These are phyloP conservation scores for Dastarcus helophoroides DNA, from an alignment of 2,888 invertebrate species.

Conservation along the genomic window DNA sequence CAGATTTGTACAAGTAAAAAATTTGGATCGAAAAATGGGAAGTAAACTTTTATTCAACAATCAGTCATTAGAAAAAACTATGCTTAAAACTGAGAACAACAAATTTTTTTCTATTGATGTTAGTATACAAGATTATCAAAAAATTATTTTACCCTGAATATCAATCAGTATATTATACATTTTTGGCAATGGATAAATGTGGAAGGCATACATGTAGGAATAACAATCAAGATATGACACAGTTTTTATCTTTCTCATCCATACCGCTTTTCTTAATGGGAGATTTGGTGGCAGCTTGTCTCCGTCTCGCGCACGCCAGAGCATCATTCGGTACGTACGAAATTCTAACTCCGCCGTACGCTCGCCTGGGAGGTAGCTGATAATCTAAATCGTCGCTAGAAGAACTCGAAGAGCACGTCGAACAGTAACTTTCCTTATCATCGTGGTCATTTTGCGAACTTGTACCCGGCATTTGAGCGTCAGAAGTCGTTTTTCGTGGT, in stretches of 20 bases:
- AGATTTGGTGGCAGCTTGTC: conserved; percentile 41
- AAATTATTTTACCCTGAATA: conserved; percentile 12
- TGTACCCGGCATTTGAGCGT: conserved; percentile 26
- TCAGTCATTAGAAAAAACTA: too few species aligned
- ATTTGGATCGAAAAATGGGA: too few species aligned
- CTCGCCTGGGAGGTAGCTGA: conserved; percentile 69
- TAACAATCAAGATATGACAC: conserved; percentile 69
- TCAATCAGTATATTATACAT: conserved; percentile 11
- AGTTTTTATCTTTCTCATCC: conserved; percentile 65
- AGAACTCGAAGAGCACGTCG: conserved; percentile 77
- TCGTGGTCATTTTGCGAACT: conserved; percentile 39
- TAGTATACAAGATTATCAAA: too few species aligned
- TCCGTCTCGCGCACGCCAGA: conserved; percentile 66
- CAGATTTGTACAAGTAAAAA: too few species aligned
- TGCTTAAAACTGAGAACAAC: too few species aligned
- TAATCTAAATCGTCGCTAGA: conserved; percentile 83
- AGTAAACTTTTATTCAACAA: too few species aligned
- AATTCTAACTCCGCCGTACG: conserved; percentile 79
- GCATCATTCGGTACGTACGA: conserved; percentile 91
- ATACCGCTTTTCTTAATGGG: conserved; percentile 31
- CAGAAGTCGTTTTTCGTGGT: conserved; percentile 29
- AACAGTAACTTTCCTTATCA: conserved; percentile 71
- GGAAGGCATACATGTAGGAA: conserved; percentile 16
- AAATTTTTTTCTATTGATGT: too few species aligned
- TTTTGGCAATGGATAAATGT: conserved; percentile 18